Evolutionary conservation across 2,113 vertebrate genomes (phyloP).

Genomic region (Australoheros scitulus): DNA sequence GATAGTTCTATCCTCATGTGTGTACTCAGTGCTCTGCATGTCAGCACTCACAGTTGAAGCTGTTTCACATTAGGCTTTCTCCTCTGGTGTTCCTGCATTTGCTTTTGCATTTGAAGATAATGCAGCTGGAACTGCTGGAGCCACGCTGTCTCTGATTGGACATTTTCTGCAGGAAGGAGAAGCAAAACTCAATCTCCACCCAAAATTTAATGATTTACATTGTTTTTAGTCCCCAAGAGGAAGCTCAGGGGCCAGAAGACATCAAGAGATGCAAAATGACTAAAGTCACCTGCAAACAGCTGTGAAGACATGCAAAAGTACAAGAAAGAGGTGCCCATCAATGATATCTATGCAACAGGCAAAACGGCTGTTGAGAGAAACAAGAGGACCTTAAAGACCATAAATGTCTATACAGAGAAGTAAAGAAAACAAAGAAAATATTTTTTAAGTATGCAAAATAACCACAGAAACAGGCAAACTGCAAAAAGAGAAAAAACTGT

Average conservation of each 20-base stretch:
- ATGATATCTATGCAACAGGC: neutral
- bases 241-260: neutral
- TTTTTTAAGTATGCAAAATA: neutral
- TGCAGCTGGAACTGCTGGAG: neutral
- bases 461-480: too few species aligned
- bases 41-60: neutral
- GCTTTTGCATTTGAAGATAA: neutral
- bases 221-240: neutral
- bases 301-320: neutral
- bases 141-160: neutral
- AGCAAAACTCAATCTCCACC: neutral
- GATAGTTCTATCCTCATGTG: slow-evolving; percentile 5
- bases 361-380: neutral
- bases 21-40: neutral
- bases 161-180: neutral
- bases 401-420: neutral
- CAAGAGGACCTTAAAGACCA: neutral
- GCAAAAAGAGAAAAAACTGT: neutral
- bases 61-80: neutral
- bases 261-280: neutral
- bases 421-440: neutral
- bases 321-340: neutral
- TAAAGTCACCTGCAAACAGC: neutral
- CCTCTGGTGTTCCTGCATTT: neutral
- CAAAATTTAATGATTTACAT: neutral